A percentile compares a stretch with the other conserved stretches of the same genome.
These are phyloP conservation scores for Bombus pascuorum DNA, from an alignment of 1,140 invertebrate genomes.

Conservation along the genomic window DNA sequence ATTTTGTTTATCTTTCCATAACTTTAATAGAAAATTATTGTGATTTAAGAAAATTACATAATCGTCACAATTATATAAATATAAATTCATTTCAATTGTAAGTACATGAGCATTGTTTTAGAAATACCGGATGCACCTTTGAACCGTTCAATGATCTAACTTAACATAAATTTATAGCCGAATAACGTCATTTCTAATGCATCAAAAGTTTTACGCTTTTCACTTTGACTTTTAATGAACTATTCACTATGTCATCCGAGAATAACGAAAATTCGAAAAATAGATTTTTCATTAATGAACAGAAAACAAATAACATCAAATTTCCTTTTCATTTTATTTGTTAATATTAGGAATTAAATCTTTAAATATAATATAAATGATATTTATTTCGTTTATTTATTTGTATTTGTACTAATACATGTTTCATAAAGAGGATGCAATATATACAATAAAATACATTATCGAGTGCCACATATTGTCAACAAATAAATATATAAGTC, in stretches of 20 bases:
- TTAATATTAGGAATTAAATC: neutral
- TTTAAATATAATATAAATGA: neutral
- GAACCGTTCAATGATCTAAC: neutral
- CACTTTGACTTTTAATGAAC: no score
- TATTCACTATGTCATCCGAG: no score
- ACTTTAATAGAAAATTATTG: neutral
- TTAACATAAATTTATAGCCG: neutral
- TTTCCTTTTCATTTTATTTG: neutral
- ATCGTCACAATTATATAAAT: no score
- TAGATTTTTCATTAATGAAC: neutral
- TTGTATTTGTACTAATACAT: slow-evolving; percentile 39
- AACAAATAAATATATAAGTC: slow-evolving; percentile 35
- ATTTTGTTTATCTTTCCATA: neutral
- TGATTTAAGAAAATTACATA: no score
- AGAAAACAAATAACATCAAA: neutral
- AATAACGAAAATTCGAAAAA: neutral
- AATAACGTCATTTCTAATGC: no score
- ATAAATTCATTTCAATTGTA: neutral
- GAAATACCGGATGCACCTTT: neutral
- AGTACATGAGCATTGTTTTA: neutral
- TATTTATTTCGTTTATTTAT: slow-evolving; percentile 40
- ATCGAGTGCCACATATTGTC: slow-evolving; percentile 34
- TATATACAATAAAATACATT: slow-evolving; percentile 47
- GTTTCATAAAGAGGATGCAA: slow-evolving; percentile 13
- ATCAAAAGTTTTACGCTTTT: no score